phyloP scores from a whole-genome alignment of 2,888 invertebrate genomes.

The Temnothorax unifasciatus region DNA sequence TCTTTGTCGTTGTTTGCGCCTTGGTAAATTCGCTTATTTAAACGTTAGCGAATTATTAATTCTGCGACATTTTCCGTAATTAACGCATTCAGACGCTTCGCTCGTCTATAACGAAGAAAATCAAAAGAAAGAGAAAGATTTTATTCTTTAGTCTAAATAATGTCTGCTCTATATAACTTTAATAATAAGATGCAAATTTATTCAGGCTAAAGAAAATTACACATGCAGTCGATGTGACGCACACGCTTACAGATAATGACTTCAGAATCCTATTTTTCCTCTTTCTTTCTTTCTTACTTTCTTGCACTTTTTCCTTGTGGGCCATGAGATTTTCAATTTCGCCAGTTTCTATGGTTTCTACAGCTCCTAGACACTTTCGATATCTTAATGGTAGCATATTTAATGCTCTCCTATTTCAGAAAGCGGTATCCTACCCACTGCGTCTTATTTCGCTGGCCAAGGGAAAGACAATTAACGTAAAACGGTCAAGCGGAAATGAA shows the following conservation, averaged over 20 bases:
- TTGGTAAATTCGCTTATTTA: constrained; percentile 11
- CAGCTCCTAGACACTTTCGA: not conserved
- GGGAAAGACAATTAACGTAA: constrained; percentile 41
- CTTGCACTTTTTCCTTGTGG: not conserved
- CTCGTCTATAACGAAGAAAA: not conserved
- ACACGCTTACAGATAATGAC: constrained; percentile 2
- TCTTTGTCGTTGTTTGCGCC: not conserved
- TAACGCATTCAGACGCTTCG: no score
- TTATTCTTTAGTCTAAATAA: constrained; percentile 1
- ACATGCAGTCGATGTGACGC: not conserved
- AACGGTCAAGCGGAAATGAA: constrained; percentile 40
- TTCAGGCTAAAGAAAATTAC: not conserved
- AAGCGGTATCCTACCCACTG: not conserved
- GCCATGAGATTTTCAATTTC: not conserved
- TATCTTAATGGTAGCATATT: not conserved
- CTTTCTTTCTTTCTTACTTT: not conserved
- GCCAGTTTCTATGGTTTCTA: not conserved
- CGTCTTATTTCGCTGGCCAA: constrained; percentile 19
- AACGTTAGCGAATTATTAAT: constrained; percentile 14
- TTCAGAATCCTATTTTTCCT: not conserved
- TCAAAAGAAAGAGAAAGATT: not conserved
- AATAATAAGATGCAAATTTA: not conserved
- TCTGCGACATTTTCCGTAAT: not conserved
- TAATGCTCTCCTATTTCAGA: constrained; percentile 4
- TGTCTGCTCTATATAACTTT: not conserved